Conservation (phyloP, 1,140 invertebrate species). For the Orius insidiosus region DNA sequence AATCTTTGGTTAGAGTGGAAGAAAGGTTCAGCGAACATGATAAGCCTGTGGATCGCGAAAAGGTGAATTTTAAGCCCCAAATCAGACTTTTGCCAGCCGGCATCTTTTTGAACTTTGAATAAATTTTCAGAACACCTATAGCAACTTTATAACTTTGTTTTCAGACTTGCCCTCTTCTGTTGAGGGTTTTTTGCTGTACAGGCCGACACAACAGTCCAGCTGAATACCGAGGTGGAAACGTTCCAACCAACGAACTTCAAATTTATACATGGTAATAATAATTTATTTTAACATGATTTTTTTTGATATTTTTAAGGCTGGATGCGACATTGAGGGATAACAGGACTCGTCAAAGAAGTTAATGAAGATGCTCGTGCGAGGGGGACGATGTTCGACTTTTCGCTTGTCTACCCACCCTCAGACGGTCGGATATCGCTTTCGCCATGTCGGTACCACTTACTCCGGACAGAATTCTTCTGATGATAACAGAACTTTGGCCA, state of each 20-base stretch:
- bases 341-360: conserved; percentile 90
- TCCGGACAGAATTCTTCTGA: conserved; percentile 82
- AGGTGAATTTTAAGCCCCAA: too few relatives aligned
- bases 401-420: conserved; percentile 69
- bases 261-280: conserved; percentile 99
- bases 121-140: too few relatives aligned
- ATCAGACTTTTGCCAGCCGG: too few relatives aligned
- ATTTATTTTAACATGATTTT: background rate
- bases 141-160: too few relatives aligned
- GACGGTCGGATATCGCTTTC: conserved; percentile 65
- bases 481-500: conserved; percentile 76
- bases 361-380: conserved; percentile 88
- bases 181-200: conserved; percentile 85
- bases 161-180: conserved; percentile 88
- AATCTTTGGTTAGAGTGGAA: conserved; percentile 19
- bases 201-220: conserved; percentile 84
- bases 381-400: conserved; percentile 97
- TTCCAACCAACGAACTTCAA: conserved; percentile 88
- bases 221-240: conserved; percentile 79
- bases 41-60: conserved; percentile 72
- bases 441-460: conserved; percentile 87
- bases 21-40: too few relatives aligned
- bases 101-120: too few relatives aligned
- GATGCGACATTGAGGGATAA: conserved; percentile 89
- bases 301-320: conserved; percentile 28